Evolutionary conservation across 2,888 invertebrate species (phyloP).

Genomic region (Conops quadrifasciatus): DNA sequence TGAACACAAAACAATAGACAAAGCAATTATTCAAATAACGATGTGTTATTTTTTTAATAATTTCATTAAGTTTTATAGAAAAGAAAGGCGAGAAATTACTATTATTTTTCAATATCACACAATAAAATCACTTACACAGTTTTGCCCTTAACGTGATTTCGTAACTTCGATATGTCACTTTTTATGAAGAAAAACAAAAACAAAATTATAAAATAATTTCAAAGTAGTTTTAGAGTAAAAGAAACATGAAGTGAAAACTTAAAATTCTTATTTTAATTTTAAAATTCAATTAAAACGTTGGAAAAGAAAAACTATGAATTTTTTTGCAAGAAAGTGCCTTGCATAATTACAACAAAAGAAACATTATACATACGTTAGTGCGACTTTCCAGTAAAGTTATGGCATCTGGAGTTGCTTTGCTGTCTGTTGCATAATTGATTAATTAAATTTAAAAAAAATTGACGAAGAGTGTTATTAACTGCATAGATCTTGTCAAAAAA

Average conservation of each 20-base stretch:
- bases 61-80: conserved; percentile 24
- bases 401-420: no score
- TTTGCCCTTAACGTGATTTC: conserved; percentile 32
- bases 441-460: conserved; percentile 52
- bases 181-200: conserved; percentile 39
- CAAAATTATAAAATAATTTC: conserved; percentile 30
- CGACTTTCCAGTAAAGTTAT: no score
- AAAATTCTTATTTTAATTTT: conserved; percentile 42
- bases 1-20: conserved; percentile 24
- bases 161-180: conserved; percentile 7
- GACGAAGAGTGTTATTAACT: conserved; percentile 54
- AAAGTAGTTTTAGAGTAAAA: conserved; percentile 41
- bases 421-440: conserved; percentile 35
- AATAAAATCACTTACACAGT: conserved; percentile 20
- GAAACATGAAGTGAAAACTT: conserved; percentile 49
- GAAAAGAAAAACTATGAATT: conserved; percentile 11
- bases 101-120: conserved; percentile 36
- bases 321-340: background rate
- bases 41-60: conserved; percentile 4
- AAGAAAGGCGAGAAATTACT: conserved; percentile 34
- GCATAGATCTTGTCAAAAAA: no score
- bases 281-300: conserved; percentile 47
- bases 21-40: conserved; percentile 44
- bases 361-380: no score
- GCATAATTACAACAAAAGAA: conserved; percentile 25